These are phyloP conservation scores for Argentina silus DNA, from an alignment of 2,797 vertebrate species.

Conservation along the genomic window DNA sequence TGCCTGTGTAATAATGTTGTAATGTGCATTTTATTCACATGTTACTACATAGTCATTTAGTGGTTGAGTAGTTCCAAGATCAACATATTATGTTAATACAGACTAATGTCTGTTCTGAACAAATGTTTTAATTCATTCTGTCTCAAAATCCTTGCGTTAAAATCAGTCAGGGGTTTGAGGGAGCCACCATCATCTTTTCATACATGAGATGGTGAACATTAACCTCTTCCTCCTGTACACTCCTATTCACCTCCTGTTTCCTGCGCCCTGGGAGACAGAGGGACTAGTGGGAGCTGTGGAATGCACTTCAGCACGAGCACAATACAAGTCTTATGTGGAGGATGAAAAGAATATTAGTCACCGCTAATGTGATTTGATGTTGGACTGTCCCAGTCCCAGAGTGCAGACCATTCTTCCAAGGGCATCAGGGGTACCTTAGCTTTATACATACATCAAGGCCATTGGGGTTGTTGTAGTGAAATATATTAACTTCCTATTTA, in stretches of 20 bases:
- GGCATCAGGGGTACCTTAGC: constrained; percentile 33
- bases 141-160: constrained; percentile 4
- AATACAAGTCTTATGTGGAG: constrained; percentile 61
- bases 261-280: constrained; percentile 35
- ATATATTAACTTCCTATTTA: constrained; percentile 22
- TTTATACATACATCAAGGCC: constrained; percentile 41
- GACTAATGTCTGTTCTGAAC: constrained; percentile 7
- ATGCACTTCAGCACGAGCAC: constrained; percentile 60
- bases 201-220: constrained; percentile 43
- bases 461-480: constrained; percentile 1
- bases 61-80: too few species aligned
- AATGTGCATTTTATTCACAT: too few species aligned
- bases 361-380: constrained; percentile 68
- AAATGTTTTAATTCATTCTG: not conserved
- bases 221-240: constrained; percentile 46
- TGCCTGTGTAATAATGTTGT: too few species aligned
- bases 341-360: constrained; percentile 73
- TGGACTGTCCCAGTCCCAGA: constrained; percentile 49
- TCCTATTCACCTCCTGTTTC: constrained; percentile 30
- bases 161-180: constrained; percentile 21
- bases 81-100: not conserved
- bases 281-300: constrained; percentile 60
- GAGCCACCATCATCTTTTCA: constrained; percentile 28
- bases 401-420: constrained; percentile 42
- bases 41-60: too few species aligned